Evolutionary conservation across 2,888 invertebrate genomes (phyloP).

Genomic region (Calameuta idolon): DNA sequence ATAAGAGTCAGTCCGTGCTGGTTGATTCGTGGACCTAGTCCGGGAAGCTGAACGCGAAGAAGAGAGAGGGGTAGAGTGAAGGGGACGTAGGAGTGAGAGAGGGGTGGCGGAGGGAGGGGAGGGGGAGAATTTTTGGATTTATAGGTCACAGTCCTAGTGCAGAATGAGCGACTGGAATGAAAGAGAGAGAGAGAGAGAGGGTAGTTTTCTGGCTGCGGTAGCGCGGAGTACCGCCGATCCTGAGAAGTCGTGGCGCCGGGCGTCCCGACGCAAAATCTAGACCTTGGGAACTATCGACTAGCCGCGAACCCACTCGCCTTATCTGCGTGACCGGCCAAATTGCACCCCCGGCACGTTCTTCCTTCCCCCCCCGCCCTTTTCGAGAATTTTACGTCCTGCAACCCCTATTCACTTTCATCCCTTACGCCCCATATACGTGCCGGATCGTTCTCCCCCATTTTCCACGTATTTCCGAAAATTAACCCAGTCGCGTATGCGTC

Average conservation of each 20-base stretch:
- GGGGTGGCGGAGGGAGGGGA: slow-evolving; percentile 14
- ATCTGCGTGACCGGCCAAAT: background rate
- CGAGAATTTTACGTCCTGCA: background rate
- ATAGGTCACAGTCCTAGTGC: slow-evolving; percentile 28
- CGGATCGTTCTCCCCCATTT: background rate
- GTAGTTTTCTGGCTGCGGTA: slow-evolving; percentile 1
- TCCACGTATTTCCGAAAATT: background rate
- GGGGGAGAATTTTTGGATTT: slow-evolving; percentile 35
- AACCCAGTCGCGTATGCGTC: too few species aligned
- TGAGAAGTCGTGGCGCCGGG: slow-evolving; percentile 51
- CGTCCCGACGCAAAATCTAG: slow-evolving; percentile 40
- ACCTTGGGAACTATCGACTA: slow-evolving; percentile 47
- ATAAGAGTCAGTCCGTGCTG: background rate
- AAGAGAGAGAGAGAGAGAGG: background rate
- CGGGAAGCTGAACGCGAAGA: background rate
- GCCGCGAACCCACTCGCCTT: slow-evolving; percentile 12
- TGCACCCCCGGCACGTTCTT: background rate
- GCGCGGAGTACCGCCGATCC: slow-evolving; percentile 27
- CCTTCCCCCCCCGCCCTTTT: background rate
- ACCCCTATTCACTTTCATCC: background rate
- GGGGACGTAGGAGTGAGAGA: slow-evolving; percentile 14
- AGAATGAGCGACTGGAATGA: slow-evolving; percentile 5
- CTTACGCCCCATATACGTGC: background rate
- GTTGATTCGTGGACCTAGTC: background rate
- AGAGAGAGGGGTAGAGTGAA: slow-evolving; percentile 16